These are phyloP conservation scores for Tychaedon coryphoeus DNA, from an alignment of 2,113 vertebrate species.

Conservation along the genomic window DNA sequence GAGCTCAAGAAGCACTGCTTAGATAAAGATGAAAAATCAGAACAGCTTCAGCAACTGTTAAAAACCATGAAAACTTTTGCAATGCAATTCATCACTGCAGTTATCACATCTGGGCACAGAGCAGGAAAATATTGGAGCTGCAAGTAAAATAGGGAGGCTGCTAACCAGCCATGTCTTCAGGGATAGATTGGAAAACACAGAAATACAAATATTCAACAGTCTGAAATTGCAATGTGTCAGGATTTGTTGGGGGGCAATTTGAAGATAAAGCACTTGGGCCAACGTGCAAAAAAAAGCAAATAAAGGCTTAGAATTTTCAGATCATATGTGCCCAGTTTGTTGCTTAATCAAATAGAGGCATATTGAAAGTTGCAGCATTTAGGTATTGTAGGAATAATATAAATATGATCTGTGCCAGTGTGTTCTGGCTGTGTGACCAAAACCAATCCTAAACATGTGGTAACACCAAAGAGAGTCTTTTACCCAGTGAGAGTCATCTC, in stretches of 20 bases:
- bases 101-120: neutral
- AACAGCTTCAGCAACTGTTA: neutral
- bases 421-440: neutral
- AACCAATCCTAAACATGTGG: neutral
- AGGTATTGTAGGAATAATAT: neutral
- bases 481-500: neutral
- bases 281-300: neutral
- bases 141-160: neutral
- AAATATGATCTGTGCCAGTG: neutral
- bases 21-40: neutral
- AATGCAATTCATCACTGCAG: neutral
- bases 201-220: neutral
- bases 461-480: neutral
- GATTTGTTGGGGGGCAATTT: neutral
- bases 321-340: neutral
- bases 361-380: neutral
- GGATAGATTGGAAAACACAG: neutral
- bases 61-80: neutral
- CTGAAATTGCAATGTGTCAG: neutral
- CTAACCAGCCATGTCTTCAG: neutral
- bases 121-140: neutral
- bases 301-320: neutral
- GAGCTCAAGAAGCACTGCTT: neutral
- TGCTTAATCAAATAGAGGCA: accelerated
- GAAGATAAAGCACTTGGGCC: neutral